Evolutionary conservation across 1,140 invertebrate species (phyloP), one percentile per base, ranked within the genome.

Genomic region (Panagrolaimus sp.): DNA sequence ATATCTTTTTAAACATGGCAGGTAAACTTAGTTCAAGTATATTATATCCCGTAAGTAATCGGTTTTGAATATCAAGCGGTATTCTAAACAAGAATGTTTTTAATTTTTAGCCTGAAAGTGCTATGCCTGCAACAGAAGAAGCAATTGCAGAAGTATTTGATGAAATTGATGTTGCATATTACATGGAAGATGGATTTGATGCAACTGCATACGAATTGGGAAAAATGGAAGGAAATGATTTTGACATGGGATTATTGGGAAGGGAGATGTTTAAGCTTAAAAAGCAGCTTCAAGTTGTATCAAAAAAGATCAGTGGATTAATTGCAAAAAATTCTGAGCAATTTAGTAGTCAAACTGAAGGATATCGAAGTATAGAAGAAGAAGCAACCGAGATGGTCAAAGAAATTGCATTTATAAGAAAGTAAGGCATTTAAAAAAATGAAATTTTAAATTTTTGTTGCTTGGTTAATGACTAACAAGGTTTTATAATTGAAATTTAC

Each of bases 261-360:
- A 51, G 66, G 25, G 74, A 75, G 70, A 45, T 75, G 5, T 75
- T 75, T 44, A 77, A 78, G 25, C 38, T 75, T 4, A 75, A 75
- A 66, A 48, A 53, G 38, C 74, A 75, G 65, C 62, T 78, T 61
- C 65, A 76, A 75, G 73, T 78, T 5, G 74, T 75, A 7, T 78
- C 70, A 5, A 77, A 68, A 45, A 77, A 78, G 46, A 53, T 75
- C 9, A 77, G 76, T 20, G 64, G 66, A 14, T 51, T 75, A 9
- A 79, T 75, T 42, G 38, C 63, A 43, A 67, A 75, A 44, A 75
- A 75, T 57, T 68, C 75, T 1, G 27, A 66, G 20, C 42, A 31
- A 31, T 75, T 75, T 62, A 67, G 66, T 31, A 66, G 46, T 13
- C 73, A 75, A 13, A 76, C 78, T 9, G 45, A 69, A 47, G 48